Base-by-base conservation (phyloP, 2,113 vertebrate species). In the Crotalus helleri region DNA sequence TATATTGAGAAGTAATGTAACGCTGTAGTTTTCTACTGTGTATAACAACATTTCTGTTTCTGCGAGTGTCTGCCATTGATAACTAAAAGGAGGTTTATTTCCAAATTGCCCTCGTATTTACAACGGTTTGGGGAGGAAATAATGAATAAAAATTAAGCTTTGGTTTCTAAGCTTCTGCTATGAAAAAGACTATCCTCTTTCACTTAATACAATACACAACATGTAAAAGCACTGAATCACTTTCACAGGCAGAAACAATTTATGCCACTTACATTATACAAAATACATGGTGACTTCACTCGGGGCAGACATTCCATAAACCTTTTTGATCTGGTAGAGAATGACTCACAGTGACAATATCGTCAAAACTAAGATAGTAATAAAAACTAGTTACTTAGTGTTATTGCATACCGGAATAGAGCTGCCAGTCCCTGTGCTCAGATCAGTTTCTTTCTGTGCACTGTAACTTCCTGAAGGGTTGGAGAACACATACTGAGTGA, bases 371-470 rank as follows among this genome's bases (percentile, higher is more conserved):
- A 94, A 90, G 55, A 91, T 3, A 55, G 90, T n/a, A 89, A 81
- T 89, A 90, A 57, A 49, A 94, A 95, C 89, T 3, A 94, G 10
- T 94, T 93, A 93, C 61, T 90, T 89, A 93, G 0, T 95, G 90
- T 92, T 87, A 92, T 93, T 88, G 92, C 98, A 96, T 98, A 99
- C 99, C 98, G 99, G 96, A 96, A 98, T 98, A 1, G 98, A 96
- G 97, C 97, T 97, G 55, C 98, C 97, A 44, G 98, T 97, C 94
- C 98, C 97, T 0, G 97, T 90, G 0, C 93, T 96, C 59, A 98
- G 97, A 93, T 99, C 98, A 1, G 97, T 93, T 57, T 99, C 98
- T 94, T 98, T 99, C 97, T 98, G 98, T 17, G 98, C 96, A 74
- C 98, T 97, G 95, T 97, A 98, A 96, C 95, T 97, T 94, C 97